A percentile compares a stretch with the other conserved stretches of the same genome.
Conservation (phyloP, 2,113 vertebrate genomes). For the Anguilla japonica region DNA sequence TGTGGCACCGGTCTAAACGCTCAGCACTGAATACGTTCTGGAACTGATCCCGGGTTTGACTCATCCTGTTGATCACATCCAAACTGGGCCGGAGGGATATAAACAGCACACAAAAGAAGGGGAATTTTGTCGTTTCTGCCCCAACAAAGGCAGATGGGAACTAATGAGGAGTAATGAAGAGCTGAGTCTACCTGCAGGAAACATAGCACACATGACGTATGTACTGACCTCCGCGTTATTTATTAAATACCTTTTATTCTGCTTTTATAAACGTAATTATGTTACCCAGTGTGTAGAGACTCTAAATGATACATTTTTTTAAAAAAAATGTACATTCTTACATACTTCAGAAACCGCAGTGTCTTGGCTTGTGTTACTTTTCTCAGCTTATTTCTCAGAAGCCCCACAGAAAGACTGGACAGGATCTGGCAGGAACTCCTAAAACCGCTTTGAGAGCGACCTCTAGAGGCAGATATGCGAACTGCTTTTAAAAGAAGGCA, state of each 20-base stretch:
- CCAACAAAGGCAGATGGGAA: background rate
- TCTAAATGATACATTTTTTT: background rate
- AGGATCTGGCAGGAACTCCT: background rate
- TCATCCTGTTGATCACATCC: background rate
- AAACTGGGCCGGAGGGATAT: background rate
- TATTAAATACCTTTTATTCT: background rate
- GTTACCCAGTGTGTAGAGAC: no score
- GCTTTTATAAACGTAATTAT: no score
- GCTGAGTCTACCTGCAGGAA: background rate
- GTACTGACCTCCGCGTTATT: background rate
- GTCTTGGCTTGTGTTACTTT: background rate
- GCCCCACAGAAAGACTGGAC: background rate
- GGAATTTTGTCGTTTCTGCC: background rate
- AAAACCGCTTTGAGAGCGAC: conserved; percentile 73
- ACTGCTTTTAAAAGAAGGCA: conserved; percentile 2
- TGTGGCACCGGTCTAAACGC: no score
- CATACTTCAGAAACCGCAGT: background rate
- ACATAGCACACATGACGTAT: background rate
- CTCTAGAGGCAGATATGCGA: conserved; percentile 67
- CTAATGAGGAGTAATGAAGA: background rate
- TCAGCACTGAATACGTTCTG: no score
- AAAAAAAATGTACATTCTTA: background rate
- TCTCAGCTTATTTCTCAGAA: background rate
- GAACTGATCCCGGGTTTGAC: background rate
- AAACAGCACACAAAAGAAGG: background rate